phyloP scores from a whole-genome alignment of 2,888 invertebrate species.

The Balanococcus diminutus region DNA sequence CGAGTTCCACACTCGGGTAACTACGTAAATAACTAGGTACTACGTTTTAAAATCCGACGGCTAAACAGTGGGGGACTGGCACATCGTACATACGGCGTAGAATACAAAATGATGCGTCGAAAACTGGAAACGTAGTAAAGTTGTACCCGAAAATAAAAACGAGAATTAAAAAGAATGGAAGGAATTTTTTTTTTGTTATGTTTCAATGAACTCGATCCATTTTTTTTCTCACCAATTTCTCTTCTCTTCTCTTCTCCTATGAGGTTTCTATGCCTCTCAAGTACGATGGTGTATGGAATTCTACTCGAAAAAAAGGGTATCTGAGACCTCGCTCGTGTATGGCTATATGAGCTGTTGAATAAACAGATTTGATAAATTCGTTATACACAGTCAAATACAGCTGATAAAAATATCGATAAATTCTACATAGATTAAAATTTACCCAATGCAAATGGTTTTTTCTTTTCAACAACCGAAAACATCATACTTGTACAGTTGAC shows the following conservation, averaged over 20 bases:
- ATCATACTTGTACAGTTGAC: too few relatives aligned
- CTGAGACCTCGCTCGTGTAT: not conserved
- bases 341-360: too few relatives aligned
- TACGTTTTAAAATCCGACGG: not conserved
- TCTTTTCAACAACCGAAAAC: too few relatives aligned
- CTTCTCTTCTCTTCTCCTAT: not conserved
- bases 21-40: slow-evolving; percentile 22
- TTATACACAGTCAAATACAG: not conserved
- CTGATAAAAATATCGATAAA: not conserved
- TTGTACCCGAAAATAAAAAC: slow-evolving; percentile 4
- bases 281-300: not conserved
- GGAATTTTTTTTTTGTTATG: slow-evolving; percentile 14
- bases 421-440: not conserved
- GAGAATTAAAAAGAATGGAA: not conserved
- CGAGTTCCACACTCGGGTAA: not conserved
- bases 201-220: slow-evolving; percentile 2
- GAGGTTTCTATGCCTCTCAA: not conserved
- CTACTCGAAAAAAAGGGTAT: not conserved
- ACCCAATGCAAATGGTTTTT: too few relatives aligned
- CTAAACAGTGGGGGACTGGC: slow-evolving; percentile 4
- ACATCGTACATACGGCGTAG: not conserved
- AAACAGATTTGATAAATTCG: not conserved
- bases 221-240: not conserved
- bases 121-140: slow-evolving; percentile 2
- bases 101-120: slow-evolving; percentile 4